Conservation (phyloP, 1,140 invertebrate genomes). For the Orius insidiosus region DNA sequence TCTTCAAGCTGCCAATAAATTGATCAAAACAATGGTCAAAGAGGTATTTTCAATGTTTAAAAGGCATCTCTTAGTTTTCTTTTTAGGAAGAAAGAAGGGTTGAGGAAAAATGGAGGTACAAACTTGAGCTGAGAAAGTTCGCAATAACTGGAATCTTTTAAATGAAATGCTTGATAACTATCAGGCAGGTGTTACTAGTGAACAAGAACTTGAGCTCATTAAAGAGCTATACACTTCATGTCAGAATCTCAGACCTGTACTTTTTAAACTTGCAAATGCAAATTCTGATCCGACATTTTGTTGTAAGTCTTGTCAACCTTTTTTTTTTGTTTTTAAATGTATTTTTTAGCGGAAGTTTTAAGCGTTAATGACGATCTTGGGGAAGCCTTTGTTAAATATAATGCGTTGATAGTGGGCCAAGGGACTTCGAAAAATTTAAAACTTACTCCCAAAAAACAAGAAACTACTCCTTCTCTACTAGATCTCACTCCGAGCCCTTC, state of each 20-base stretch:
- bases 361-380: constrained; percentile 62
- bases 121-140: constrained; percentile 68
- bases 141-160: constrained; percentile 68
- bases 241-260: constrained; percentile 47
- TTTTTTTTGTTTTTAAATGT: constrained; percentile 5
- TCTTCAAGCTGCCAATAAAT: constrained; percentile 82
- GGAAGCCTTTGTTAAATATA: constrained; percentile 58
- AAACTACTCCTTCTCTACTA: constrained; percentile 28
- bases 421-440: not conserved
- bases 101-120: constrained; percentile 55
- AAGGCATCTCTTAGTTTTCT: constrained; percentile 1
- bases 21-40: constrained; percentile 89
- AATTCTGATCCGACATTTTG: constrained; percentile 53
- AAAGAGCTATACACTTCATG: constrained; percentile 69
- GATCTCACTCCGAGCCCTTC: constrained; percentile 27
- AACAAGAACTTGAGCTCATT: constrained; percentile 66
- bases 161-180: constrained; percentile 72
- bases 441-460: not conserved
- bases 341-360: constrained; percentile 49
- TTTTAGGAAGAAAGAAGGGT: constrained; percentile 65
- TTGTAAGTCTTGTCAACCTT: constrained; percentile 27
- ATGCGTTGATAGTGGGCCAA: constrained; percentile 30
- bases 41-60: constrained; percentile 38
- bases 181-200: constrained; percentile 35
- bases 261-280: constrained; percentile 50